phyloP scores from a whole-genome alignment of 2,797 vertebrate species.

The Amblyopsis hoosieri region DNA sequence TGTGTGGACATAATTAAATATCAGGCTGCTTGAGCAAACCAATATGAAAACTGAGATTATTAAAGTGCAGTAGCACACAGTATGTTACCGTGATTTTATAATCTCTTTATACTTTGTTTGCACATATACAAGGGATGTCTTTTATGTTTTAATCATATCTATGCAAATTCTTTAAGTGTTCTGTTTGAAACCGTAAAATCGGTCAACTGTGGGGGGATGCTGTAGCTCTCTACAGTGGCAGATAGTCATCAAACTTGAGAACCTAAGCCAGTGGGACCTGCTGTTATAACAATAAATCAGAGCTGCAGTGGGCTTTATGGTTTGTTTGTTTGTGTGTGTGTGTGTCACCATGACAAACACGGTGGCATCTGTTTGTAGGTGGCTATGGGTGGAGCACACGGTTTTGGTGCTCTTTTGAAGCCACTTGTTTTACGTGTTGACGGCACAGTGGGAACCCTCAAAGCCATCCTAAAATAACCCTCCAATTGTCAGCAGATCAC shows the following conservation, averaged over 20 bases:
- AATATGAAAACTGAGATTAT: neutral
- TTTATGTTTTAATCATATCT: neutral
- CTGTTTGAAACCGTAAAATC: no score
- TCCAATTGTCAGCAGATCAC: neutral
- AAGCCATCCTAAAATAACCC: constrained; percentile 3
- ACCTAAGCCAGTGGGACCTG: neutral
- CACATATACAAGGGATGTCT: neutral
- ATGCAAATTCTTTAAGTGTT: no score
- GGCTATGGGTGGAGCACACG: neutral
- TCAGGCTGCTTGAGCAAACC: neutral
- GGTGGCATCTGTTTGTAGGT: constrained; percentile 2
- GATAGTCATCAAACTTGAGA: constrained; percentile 10
- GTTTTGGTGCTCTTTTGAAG: neutral
- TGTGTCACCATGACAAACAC: neutral
- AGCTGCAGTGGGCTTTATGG: neutral
- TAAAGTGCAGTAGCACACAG: no score
- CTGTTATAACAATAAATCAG: constrained; percentile 2
- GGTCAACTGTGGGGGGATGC: neutral
- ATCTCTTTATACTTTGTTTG: constrained; percentile 1
- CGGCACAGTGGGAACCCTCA: neutral
- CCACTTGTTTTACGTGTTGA: neutral
- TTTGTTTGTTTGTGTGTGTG: neutral
- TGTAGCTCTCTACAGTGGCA: neutral
- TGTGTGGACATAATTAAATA: neutral
- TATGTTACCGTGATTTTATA: neutral